These are phyloP conservation scores for Chrysolina americana DNA, from an alignment of 2,888 invertebrate species.

Conservation along the genomic window DNA sequence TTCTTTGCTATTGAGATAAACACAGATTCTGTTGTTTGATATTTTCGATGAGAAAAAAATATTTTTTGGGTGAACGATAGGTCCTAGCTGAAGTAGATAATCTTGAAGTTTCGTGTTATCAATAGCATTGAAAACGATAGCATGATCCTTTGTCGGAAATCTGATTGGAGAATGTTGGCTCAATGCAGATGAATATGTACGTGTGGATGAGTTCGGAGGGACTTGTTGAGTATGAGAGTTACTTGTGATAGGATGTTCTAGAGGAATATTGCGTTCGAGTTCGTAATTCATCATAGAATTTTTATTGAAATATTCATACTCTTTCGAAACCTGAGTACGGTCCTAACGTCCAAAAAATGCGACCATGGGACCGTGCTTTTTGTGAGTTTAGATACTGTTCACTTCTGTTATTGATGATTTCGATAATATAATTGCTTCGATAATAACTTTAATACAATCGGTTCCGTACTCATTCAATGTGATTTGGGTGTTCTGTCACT, in stretches of 20 bases:
- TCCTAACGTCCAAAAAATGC: background rate
- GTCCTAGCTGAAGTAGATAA: conserved; percentile 35
- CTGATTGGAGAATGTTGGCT: conserved; percentile 20
- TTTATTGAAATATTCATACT: background rate
- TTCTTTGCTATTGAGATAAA: conserved; percentile 26
- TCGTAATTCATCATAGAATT: background rate
- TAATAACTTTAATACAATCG: background rate
- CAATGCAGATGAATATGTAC: conserved; percentile 31
- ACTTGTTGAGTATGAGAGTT: background rate
- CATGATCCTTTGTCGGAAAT: conserved; percentile 28
- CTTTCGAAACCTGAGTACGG: background rate
- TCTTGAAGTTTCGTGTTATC: conserved; percentile 35
- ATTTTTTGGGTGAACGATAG: conserved; percentile 37
- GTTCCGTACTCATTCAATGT: background rate
- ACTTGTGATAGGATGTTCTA: background rate
- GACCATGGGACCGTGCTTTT: conserved; percentile 2
- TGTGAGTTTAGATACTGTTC: background rate
- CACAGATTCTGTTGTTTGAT: conserved; percentile 49
- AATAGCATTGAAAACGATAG: conserved; percentile 30
- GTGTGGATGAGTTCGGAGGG: background rate
- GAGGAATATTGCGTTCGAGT: background rate
- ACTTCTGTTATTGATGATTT: background rate
- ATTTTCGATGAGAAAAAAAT: conserved; percentile 46
- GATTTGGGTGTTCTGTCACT: too few species aligned
- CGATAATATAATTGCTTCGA: background rate